These are phyloP conservation scores for Drosophila histrio DNA, from an alignment of 2,888 invertebrate genomes.

Conservation along the genomic window DNA sequence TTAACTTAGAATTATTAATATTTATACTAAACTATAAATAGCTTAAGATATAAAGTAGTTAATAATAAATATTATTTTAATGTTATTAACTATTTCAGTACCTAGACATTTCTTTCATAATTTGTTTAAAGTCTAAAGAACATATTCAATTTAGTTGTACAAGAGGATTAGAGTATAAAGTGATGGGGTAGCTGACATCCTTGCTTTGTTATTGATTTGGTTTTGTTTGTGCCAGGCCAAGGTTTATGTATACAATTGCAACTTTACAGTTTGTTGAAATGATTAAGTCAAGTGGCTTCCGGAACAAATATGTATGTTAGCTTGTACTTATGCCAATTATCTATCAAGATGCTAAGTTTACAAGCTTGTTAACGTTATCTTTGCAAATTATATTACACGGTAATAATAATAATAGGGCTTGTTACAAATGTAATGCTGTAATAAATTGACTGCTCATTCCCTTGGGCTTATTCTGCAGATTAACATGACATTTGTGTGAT, in stretches of 20 bases:
- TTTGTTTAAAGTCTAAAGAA: too few relatives aligned
- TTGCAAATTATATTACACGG: background rate
- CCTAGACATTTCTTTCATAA: too few relatives aligned
- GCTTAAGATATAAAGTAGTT: too few relatives aligned
- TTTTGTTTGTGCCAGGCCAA: background rate
- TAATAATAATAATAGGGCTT: background rate
- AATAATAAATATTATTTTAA: too few relatives aligned
- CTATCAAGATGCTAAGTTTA: background rate
- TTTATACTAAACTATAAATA: too few relatives aligned
- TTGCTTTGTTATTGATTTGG: constrained; percentile 1
- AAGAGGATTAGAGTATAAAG: background rate
- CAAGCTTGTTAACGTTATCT: background rate
- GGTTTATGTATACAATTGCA: background rate
- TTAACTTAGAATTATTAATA: too few relatives aligned
- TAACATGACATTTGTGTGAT: background rate
- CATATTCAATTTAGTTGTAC: too few relatives aligned
- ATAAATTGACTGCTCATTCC: background rate
- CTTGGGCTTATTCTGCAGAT: constrained; percentile 1
- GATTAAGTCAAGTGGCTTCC: background rate
- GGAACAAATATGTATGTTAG: background rate
- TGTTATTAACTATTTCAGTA: too few relatives aligned
- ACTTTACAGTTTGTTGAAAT: constrained; percentile 1
- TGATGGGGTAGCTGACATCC: background rate
- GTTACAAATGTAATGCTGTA: background rate
- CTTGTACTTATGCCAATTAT: constrained; percentile 2